These are phyloP conservation scores for Pogona vitticeps DNA, from an alignment of 2,113 vertebrate species.

Conservation along the genomic window DNA sequence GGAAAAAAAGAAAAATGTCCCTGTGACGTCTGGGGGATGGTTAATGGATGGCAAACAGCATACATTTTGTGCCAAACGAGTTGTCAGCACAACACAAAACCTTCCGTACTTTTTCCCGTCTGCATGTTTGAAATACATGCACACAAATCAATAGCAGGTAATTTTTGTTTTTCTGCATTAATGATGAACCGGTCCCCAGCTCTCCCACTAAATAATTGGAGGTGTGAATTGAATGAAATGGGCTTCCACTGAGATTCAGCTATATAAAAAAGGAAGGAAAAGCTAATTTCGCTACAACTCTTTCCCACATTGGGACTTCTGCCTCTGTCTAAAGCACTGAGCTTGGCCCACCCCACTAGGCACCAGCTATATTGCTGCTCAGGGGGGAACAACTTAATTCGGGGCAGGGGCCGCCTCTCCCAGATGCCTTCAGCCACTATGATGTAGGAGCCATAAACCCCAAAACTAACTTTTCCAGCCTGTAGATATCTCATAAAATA, in stretches of 20 bases:
- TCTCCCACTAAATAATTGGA: slow-evolving; percentile 10
- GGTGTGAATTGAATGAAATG: neutral
- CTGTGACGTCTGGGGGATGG: neutral
- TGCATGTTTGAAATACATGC: slow-evolving; percentile 16
- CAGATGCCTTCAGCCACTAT: too few species aligned
- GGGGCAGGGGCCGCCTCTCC: neutral
- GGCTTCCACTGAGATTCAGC: neutral
- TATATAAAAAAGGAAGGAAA: neutral
- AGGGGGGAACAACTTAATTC: neutral
- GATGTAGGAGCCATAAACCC: too few species aligned
- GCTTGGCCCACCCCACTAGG: neutral
- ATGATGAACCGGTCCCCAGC: neutral
- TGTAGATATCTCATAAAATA: neutral
- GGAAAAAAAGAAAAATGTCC: slow-evolving; percentile 15
- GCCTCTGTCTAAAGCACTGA: neutral
- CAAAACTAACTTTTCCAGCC: too few species aligned
- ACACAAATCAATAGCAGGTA: neutral
- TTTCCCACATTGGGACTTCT: slow-evolving; percentile 1
- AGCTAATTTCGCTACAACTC: slow-evolving; percentile 6
- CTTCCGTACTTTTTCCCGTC: neutral
- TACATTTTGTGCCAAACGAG: slow-evolving; percentile 3
- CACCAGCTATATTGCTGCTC: neutral
- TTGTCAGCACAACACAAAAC: neutral
- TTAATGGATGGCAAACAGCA: neutral
- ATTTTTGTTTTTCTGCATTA: slow-evolving; percentile 21